Base-by-base conservation (phyloP, 2,888 invertebrate genomes). In the Heliconius erato region DNA sequence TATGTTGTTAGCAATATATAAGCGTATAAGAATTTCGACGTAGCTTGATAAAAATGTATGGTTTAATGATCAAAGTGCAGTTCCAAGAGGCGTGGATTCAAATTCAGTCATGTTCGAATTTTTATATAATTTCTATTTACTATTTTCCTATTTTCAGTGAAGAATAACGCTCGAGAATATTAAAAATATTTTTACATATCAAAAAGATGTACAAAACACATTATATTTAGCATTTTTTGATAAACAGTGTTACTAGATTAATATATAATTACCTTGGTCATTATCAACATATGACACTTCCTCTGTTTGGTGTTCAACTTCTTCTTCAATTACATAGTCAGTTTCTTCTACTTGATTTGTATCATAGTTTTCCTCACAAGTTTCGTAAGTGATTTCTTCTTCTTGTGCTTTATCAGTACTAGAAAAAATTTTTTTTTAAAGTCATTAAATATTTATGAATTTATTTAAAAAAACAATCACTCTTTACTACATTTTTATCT, bases 241-340 rank as follows among this genome's bases (percentile, higher is more conserved):
- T 28, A 2, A 1, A 28, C 28, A 40, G 40, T 40, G 40, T 40
- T 11, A 11, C 1, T 40, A 40, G 49, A 54, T 54, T 23, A 54
- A n/a, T 63, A 49, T 35, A 63, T 35, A 28, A 4, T 32, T 80
- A 84, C 84, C 84, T 79, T 49, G 49, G 68, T 80, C n/a, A 49
- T 68, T 78, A 32, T 28, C 68, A 44, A 59, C 32, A 63, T 63
- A 71, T 11, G 72, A 69, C 40, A 74, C 72, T 67, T 49, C 69
- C n/a, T 81, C 32, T 65, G 44, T 44, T 71, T 82, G 74, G 35
- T 80, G 78, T 79, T 86, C 79, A 7, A 77, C 74, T 74, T 80
- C 87, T 5, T 88, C 85, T 40, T 84, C 74, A 76, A 87, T 85
- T 5, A 87, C 80, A 23, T 85, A 87, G 23, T 88, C 85, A 4